A percentile compares a stretch with the other conserved stretches of the same genome.
Conservation (phyloP, 2,888 invertebrate species). For the Leptopilina syphax region DNA sequence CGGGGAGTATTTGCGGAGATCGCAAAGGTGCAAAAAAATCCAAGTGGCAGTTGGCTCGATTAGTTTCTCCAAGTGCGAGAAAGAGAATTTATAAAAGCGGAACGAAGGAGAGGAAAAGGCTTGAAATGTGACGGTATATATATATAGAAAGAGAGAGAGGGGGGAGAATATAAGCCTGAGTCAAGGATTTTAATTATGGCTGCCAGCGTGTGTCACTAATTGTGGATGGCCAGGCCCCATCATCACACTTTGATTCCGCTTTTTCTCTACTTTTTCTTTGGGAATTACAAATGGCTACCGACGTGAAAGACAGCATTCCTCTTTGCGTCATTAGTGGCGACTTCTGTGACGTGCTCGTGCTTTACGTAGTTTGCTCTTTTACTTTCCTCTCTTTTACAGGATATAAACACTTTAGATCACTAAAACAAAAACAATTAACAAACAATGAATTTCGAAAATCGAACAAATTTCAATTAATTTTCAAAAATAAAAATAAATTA, state of each 20-base stretch:
- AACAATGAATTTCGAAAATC: constrained; percentile 66
- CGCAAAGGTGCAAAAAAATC: constrained; percentile 35
- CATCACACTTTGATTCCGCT: constrained; percentile 72
- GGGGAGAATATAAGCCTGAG: constrained; percentile 42
- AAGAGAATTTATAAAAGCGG: constrained; percentile 42
- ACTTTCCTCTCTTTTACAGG: not conserved
- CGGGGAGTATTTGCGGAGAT: constrained; percentile 45
- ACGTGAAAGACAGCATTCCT: constrained; percentile 73
- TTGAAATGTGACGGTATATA: constrained; percentile 41
- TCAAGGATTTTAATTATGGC: constrained; percentile 70
- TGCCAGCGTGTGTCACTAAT: constrained; percentile 68
- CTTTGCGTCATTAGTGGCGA: constrained; percentile 74
- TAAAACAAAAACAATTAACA: constrained; percentile 42
- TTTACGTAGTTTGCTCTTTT: constrained; percentile 39
- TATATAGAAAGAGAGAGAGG: not conserved
- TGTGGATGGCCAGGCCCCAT: constrained; percentile 65
- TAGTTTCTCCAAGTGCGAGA: constrained; percentile 41
- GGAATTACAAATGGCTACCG: constrained; percentile 74
- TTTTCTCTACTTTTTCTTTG: constrained; percentile 63
- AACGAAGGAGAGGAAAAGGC: constrained; percentile 42
- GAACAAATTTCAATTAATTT: too few relatives aligned
- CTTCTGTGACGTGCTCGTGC: constrained; percentile 67
- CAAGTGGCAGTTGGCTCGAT: constrained; percentile 37
- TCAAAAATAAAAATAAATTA: too few relatives aligned
- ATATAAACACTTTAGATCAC: constrained; percentile 1